Conservation (phyloP, 1,140 invertebrate genomes). For the Whitmania pigra region DNA sequence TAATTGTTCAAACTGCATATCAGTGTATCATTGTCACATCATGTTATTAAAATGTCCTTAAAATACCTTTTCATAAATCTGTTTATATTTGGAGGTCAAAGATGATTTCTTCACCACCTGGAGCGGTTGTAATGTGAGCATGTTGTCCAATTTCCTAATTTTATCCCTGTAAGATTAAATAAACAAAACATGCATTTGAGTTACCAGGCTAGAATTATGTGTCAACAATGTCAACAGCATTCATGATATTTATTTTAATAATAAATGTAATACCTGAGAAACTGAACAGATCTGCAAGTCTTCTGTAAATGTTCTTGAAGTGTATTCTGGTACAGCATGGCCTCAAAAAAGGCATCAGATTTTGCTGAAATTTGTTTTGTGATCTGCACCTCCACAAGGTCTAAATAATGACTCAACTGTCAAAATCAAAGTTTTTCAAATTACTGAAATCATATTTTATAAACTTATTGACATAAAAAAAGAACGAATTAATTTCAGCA, state of each 20-base stretch:
- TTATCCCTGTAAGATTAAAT: constrained; percentile 40
- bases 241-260: background rate
- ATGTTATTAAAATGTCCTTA: background rate
- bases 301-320: constrained; percentile 52
- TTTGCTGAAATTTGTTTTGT: constrained; percentile 88
- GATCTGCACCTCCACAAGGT: constrained; percentile 87
- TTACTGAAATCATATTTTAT: background rate
- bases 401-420: constrained; percentile 79
- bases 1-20: background rate
- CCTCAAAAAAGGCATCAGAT: constrained; percentile 88
- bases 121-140: constrained; percentile 64
- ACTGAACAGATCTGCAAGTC: constrained; percentile 64
- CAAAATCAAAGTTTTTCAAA: constrained; percentile 18
- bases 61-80: constrained; percentile 47
- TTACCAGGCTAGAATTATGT: background rate
- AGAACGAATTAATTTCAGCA: background rate
- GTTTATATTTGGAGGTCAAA: constrained; percentile 43
- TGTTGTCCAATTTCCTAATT: constrained; percentile 57
- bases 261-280: constrained; percentile 48
- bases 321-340: constrained; percentile 83
- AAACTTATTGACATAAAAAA: background rate
- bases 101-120: constrained; percentile 53
- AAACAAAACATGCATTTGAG: constrained; percentile 2
- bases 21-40: background rate
- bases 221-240: background rate